A percentile compares a stretch with the other conserved stretches of the same genome.
Conservation (phyloP, 2,797 vertebrate species). For the Microcaecilia unicolor region DNA sequence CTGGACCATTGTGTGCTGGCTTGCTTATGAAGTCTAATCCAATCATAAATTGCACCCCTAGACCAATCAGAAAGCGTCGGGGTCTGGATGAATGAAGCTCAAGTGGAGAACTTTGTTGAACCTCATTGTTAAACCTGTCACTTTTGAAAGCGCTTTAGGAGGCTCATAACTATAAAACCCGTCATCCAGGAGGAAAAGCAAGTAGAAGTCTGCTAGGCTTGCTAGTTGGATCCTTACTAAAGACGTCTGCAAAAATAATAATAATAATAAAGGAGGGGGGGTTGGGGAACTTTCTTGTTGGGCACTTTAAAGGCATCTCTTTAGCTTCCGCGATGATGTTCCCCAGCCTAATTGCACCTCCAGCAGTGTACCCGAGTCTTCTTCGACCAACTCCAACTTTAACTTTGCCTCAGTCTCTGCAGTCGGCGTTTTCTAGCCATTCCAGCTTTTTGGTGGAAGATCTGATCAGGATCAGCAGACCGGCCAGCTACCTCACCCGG, state of each 20-base stretch:
- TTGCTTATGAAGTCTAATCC: constrained; percentile 94
- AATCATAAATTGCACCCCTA: constrained; percentile 86
- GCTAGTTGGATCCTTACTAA: constrained; percentile 45
- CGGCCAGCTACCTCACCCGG: constrained; percentile 62
- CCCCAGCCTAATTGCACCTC: constrained; percentile 77
- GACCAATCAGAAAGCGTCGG: constrained; percentile 76
- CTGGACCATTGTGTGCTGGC: constrained; percentile 65
- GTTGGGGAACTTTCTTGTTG: constrained; percentile 10
- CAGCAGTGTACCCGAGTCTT: constrained; percentile 79
- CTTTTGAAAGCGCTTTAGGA: constrained; percentile 61
- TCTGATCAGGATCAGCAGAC: constrained; percentile 75
- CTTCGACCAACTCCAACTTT: constrained; percentile 70
- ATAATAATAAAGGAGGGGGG: constrained; percentile 9
- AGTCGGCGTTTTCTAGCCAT: constrained; percentile 66
- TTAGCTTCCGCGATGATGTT: constrained; percentile 79
- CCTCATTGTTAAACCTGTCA: constrained; percentile 88
- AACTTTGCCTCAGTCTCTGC: constrained; percentile 69
- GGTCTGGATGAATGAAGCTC: constrained; percentile 74
- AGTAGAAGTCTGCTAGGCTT: constrained; percentile 53
- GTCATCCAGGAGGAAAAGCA: constrained; percentile 44
- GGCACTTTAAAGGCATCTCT: neutral
- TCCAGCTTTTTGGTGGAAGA: constrained; percentile 89
- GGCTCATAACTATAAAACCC: constrained; percentile 76
- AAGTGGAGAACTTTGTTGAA: constrained; percentile 90
- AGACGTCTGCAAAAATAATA: constrained; percentile 27